Percentiles rank a stretch among this genome's conserved stretches.
Conservation (phyloP, 2,888 invertebrate genomes). For the Myopa testacea region DNA sequence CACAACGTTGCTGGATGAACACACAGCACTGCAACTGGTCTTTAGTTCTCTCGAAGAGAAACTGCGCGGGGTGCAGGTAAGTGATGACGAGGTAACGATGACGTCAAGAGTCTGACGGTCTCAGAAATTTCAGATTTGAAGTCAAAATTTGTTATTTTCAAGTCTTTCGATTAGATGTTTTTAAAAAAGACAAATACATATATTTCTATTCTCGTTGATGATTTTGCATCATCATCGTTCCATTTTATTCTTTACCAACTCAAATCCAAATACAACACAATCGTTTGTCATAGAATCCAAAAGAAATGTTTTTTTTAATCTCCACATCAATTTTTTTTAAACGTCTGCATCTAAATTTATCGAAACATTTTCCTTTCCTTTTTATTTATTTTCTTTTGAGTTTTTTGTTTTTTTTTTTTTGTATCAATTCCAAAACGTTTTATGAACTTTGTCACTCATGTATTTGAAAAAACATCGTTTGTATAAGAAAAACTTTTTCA, state of each 20-base stretch:
- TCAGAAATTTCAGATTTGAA: too few species aligned
- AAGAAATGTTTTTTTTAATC: too few species aligned
- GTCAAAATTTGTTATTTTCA: too few species aligned
- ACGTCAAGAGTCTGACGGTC: background rate
- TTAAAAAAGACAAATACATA: too few species aligned
- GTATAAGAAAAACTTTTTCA: background rate
- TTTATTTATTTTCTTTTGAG: background rate
- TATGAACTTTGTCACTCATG: background rate
- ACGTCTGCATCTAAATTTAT: background rate
- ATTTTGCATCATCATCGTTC: background rate
- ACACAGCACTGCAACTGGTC: slow-evolving; percentile 92
- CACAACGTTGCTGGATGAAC: slow-evolving; percentile 92
- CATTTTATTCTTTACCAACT: background rate
- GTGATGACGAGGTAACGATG: slow-evolving; percentile 13
- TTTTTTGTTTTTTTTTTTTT: background rate
- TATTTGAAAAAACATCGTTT: background rate
- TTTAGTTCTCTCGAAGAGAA: slow-evolving; percentile 92
- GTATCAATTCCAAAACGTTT: background rate
- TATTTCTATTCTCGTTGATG: too few species aligned
- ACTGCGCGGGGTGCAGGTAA: slow-evolving; percentile 82
- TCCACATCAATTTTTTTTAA: background rate
- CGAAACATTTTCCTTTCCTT: too few species aligned
- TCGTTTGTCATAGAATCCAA: too few species aligned
- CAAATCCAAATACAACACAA: too few species aligned
- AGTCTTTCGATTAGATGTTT: too few species aligned